These are phyloP conservation scores for Otus sunia DNA, from an alignment of 2,113 vertebrate species.

Conservation along the genomic window DNA sequence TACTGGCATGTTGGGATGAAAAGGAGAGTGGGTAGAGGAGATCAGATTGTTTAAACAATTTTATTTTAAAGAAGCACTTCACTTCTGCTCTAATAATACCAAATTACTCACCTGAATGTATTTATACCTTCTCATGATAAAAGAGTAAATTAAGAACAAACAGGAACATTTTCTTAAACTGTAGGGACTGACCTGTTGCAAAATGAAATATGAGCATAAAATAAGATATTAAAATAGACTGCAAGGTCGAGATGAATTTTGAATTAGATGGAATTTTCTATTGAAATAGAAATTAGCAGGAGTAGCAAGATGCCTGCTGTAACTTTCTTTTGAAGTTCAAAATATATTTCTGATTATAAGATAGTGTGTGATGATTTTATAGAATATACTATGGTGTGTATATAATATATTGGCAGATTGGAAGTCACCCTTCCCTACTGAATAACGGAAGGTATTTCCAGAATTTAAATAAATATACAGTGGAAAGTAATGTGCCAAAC, in stretches of 20 bases:
- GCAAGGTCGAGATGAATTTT: neutral
- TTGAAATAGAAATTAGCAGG: neutral
- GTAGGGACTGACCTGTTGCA: neutral
- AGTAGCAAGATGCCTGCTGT: neutral
- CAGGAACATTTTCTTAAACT: neutral
- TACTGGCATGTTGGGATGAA: neutral
- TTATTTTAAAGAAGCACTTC: no score
- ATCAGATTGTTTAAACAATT: neutral
- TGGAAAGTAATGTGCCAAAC: constrained; percentile 6
- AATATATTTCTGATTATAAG: neutral
- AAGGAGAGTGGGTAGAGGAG: neutral
- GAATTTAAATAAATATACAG: constrained; percentile 16
- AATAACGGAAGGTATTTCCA: neutral
- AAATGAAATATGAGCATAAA: neutral
- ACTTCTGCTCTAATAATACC: no score
- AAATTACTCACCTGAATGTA: no score
- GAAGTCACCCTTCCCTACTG: neutral
- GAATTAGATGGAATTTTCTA: neutral
- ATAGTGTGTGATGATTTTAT: neutral
- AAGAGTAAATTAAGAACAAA: no score
- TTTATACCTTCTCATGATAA: no score
- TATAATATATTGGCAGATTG: neutral
- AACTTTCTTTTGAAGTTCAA: neutral
- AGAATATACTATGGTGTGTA: neutral
- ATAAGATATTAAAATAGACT: neutral